Base-by-base conservation (phyloP, 2,113 vertebrate genomes). In the Microtus oregoni region DNA sequence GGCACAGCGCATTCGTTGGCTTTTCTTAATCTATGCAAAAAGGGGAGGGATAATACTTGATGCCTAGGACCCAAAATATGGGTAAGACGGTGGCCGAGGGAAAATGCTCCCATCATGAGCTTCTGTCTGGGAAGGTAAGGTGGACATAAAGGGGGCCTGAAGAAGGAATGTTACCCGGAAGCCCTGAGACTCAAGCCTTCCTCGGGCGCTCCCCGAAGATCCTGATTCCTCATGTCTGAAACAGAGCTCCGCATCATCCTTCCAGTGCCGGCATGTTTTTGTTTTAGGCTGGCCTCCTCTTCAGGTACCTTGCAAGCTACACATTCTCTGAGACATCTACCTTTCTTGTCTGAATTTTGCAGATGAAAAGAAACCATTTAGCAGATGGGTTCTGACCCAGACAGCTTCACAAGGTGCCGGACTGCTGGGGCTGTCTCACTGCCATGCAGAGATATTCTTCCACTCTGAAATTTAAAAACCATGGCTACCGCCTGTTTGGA, bases 291-390 rank as follows among this genome's bases (percentile, higher is more conserved):
- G 65, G 38, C 58, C 55, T 67, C 61, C 70, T 58, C 91, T 86
- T 88, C 76, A 91, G 89, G 58, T 32, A 67, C 72, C 75, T 93
- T 4, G 32, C 32, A 97, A 92, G 20, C 44, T 79, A 91, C 61
- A 72, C 72, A 88, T 55, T 68, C 88, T 75, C 76, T 78, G 58
- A 47, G 79, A 38, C 4, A 77, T 65, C 77, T 11, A 65, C 26
- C 38, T 41, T 4, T 1, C 0, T 1, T 82, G 75, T n/a, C 10
- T 28, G 61, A 65, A 44, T 86, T 93, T 86, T 70, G n/a, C 58
- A 41, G 47, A 83, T 52, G 32, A 4, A 30, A 90, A 73, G 88
- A 92, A 94, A 58, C 24, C 85, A 76, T 77, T 88, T 68, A 68
- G 79, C 55, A 72, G 55, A 92, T 38, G 15, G n/a, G 20, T 65